Base-by-base conservation (phyloP, 2,113 vertebrate species). In the Nannobrachium achirus region DNA sequence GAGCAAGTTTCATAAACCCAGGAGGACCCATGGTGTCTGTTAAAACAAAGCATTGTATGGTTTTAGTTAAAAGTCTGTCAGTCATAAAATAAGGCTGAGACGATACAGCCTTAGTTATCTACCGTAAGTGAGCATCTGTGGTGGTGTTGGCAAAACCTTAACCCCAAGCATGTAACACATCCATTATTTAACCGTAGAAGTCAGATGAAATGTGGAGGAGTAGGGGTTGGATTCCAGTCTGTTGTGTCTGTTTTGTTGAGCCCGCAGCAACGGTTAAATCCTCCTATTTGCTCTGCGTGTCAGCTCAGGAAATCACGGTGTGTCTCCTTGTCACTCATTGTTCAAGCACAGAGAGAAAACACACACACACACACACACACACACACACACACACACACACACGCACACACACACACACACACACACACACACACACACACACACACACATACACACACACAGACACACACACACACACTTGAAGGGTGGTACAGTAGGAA, bases 401-500 rank as follows among this genome's bases (percentile, higher is more conserved):
- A 42, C 15, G 38, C 55, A 56, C 41, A 20, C 42, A 61, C 58
- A 44, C 16, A 61, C 40, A 13, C 41, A 61, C 57, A 59, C 15
- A 51, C 56, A 66, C 60, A 33, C 7, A 52, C 25, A 73, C 60
- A 52, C 53, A 59, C 39, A 65, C 9, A 72, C 20, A 73, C 55
- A 60, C 53, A 45, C n/a, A 52, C 50, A 52, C 50, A 52, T 3
- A 52, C 50, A 52, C 50, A 52, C 7, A 13, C 33, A 74, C 68
- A 78, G 70, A 83, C 75, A 75, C 71, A 80, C n/a, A 64, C 66
- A 57, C 60, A 76, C 0, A 15, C 78, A 39, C 62, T 85, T 76
- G 87, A 79, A 71, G 71, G 73, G 64, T 71, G 78, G 71, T 57
- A 78, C 75, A 80, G 71, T 64, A 84, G 66, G n/a, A n/a, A n/a